Base-by-base conservation (phyloP, 2,113 vertebrate species). In the Sigmodon hispidus region DNA sequence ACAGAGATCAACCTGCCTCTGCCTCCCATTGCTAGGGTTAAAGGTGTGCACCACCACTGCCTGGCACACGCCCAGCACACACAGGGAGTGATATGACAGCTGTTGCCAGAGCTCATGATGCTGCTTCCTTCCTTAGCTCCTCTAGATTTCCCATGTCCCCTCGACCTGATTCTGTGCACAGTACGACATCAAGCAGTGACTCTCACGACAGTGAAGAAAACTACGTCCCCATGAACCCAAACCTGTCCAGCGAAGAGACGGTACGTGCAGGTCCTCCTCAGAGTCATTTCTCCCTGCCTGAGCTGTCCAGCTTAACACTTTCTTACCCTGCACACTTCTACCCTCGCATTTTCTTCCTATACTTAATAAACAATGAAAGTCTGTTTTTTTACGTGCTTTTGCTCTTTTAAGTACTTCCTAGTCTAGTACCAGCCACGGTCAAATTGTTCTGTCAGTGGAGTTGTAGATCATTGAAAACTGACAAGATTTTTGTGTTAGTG, bases 171-270 rank as follows among this genome's bases (percentile, higher is more conserved):
- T 99, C 99, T 93, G 99, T 99, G 98, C 99, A 99, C 97, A 99
- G 99, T 98, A 99, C 99, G 96, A 99, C 99, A 94, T 99, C 99
- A 98, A 99, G 99, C 99, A 99, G 99, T 97, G 99, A 99, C 98
- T 99, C 99, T 1, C 99, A 99, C 13, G 99, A 99, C 97, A 99
- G 99, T 97, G 99, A 99, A 95, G 99, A 99, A 98, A 99, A 99
- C 98, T 99, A 99, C 97, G 99, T 99, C 97, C 97, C 99, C 98
- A 99, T 99, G 99, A 99, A 99, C 97, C 98, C 99, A 98, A 99
- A 99, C 99, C 99, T 99, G 96, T 98, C 99, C 97, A 96, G 98
- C 98, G 99, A 99, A 98, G 99, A 99, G 97, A 98, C 99, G 97
- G 99, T 99, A 99, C 98, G 99, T 99, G 99, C 98, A 98, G 97